Evolutionary conservation across 2,888 invertebrate species (phyloP).

Genomic region (Nemotelus pantherinus): DNA sequence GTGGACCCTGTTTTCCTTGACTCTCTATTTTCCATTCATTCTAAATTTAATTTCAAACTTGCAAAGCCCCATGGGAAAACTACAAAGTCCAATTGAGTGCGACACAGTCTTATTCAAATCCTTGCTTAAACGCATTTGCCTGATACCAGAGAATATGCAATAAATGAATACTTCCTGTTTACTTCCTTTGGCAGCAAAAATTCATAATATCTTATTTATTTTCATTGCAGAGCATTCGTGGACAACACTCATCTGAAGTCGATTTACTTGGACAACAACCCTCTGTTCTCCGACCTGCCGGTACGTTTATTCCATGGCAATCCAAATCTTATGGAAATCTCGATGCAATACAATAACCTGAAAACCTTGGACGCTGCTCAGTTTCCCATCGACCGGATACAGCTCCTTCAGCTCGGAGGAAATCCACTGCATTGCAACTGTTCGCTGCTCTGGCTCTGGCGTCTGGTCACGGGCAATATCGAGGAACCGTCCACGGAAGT

Average conservation of each 20-base stretch:
- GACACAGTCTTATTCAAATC: too few species aligned
- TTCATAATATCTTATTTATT: slow-evolving; percentile 15
- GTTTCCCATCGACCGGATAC: slow-evolving; percentile 83
- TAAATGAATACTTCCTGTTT: too few species aligned
- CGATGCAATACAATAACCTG: slow-evolving; percentile 79
- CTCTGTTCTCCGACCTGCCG: slow-evolving; percentile 78
- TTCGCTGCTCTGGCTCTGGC: slow-evolving; percentile 87
- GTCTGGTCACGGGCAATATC: slow-evolving; percentile 67
- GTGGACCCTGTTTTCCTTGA: too few species aligned
- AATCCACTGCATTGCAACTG: slow-evolving; percentile 90
- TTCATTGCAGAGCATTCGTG: slow-evolving; percentile 75
- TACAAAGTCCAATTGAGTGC: too few species aligned
- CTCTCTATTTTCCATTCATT: too few species aligned
- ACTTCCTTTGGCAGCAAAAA: too few species aligned
- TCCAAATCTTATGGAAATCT: slow-evolving; percentile 78
- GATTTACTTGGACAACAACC: slow-evolving; percentile 81
- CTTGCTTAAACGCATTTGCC: too few species aligned
- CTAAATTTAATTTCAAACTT: too few species aligned
- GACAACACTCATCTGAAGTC: slow-evolving; percentile 85
- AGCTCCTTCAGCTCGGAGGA: slow-evolving; percentile 78
- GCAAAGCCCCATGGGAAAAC: too few species aligned
- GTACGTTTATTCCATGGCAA: slow-evolving; percentile 85
- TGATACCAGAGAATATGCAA: too few species aligned
- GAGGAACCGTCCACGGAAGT: slow-evolving; percentile 53
- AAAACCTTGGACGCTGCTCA: slow-evolving; percentile 81